Evolutionary conservation across 2,888 invertebrate genomes (phyloP).

Genomic region (Hemaris fuciformis): DNA sequence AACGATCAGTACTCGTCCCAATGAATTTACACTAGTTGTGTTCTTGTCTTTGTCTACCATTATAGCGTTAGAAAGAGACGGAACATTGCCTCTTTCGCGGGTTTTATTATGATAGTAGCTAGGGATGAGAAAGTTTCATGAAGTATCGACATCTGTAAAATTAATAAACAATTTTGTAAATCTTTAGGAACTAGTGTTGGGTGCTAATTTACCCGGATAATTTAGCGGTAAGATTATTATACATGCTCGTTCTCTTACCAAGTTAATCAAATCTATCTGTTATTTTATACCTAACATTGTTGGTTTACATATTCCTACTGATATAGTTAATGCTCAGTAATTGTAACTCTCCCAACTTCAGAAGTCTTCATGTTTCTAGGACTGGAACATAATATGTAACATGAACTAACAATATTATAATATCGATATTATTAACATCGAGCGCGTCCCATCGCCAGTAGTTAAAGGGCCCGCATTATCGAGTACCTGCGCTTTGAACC

Average conservation of each 20-base stretch:
- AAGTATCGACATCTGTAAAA: neutral
- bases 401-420: too few species aligned
- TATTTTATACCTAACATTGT: neutral
- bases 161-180: too few species aligned
- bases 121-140: constrained; percentile 2
- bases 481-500: constrained; percentile 67
- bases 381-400: too few species aligned
- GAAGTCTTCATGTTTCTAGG: too few species aligned
- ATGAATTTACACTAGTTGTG: constrained; percentile 8
- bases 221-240: constrained; percentile 1
- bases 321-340: too few species aligned
- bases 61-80: constrained; percentile 26
- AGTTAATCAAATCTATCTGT: too few species aligned
- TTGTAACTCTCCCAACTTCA: too few species aligned
- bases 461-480: constrained; percentile 31
- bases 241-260: too few species aligned
- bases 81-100: constrained; percentile 23
- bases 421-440: neutral
- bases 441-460: neutral
- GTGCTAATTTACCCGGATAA: too few species aligned
- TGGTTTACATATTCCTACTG: neutral
- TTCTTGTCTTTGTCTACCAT: constrained; percentile 22
- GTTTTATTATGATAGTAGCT: constrained; percentile 23
- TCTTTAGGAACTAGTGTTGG: too few species aligned
- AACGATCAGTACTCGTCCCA: neutral